Evolutionary conservation across 2,888 invertebrate species (phyloP), one percentile per base, ranked within the genome.

Genomic region (Pardosa pseudoannulata): DNA sequence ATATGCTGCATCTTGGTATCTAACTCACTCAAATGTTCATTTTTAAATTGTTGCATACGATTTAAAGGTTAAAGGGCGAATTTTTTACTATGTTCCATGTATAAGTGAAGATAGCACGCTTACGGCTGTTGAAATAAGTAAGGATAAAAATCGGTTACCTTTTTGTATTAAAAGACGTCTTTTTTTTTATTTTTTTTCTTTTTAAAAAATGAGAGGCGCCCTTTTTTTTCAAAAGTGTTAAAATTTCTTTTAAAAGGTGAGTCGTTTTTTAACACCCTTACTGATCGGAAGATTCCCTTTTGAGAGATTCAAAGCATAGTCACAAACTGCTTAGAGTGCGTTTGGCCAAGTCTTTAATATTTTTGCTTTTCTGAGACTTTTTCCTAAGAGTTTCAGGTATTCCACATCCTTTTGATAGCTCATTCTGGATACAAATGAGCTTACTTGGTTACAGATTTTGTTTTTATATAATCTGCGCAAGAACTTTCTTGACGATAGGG

Each of bases 51-150:
- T 19, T 70, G 70, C 28, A 41, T 16, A 1, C 31, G 29, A 70
- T 70, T 27, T 16, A 70, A 1, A 1, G 70, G 41, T 13, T 32
- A n/a, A 6, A 74, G 27, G 64, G 36, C 41, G 19, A 67, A 67
- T 11, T 72, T 79, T 29, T 71, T n/a, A n/a, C n/a, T n/a, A n/a
- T n/a, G n/a, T n/a, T 79, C 79, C 79, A 79, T 68, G 23, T 7
- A 74, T 36, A 0, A 73, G 13, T 2, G 74, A 28, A 9, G 27
- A 27, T 32, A 81, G 16, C 11, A 73, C 39, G 2, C 27, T 29
- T 7, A 68, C 29, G 0, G 74, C 67, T 9, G 74, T 56, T 11
- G 81, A 68, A 13, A 81, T 67, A 0, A 81, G 50, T 19, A 81
- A 16, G 11, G 64, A 64, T 56, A 81, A 56, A 67, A 74, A 68